Evolutionary conservation across 2,888 invertebrate species (phyloP).

Genomic region (Pelosia muscerda): DNA sequence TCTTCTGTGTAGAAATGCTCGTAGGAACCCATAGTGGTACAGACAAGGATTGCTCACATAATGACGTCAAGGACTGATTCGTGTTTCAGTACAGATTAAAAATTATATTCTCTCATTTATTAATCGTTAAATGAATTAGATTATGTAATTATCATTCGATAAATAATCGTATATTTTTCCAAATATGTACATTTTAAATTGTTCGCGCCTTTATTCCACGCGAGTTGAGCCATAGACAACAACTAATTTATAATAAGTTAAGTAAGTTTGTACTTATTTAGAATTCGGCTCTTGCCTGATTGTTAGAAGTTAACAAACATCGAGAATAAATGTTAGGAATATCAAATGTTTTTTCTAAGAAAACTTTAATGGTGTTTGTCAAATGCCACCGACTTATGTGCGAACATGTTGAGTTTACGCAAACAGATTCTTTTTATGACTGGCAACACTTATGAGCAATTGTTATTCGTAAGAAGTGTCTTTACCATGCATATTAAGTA

Average conservation of each 20-base stretch:
- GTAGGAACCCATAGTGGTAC: too few species aligned
- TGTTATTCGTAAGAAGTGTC: constrained; percentile 7
- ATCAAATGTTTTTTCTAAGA: constrained; percentile 44
- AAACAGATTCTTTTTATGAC: constrained; percentile 11
- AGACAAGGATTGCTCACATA: too few species aligned
- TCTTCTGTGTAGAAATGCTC: too few species aligned
- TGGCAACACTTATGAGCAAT: background rate
- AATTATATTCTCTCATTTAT: too few species aligned
- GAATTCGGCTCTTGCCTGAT: constrained; percentile 21
- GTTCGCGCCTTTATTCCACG: too few species aligned
- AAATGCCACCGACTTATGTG: constrained; percentile 26
- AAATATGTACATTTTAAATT: too few species aligned
- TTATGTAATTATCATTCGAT: too few species aligned
- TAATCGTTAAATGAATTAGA: too few species aligned
- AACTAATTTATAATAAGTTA: background rate
- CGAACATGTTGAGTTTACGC: constrained; percentile 14
- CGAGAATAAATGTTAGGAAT: constrained; percentile 37
- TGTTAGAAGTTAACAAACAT: constrained; percentile 44
- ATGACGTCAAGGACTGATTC: too few species aligned
- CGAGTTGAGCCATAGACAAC: too few species aligned
- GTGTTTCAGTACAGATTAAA: too few species aligned
- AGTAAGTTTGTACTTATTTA: background rate
- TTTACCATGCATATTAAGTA: constrained; percentile 8
- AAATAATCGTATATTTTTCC: too few species aligned
- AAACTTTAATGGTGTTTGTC: constrained; percentile 26